Evolutionary conservation across 2,113 vertebrate genomes (phyloP), one percentile per base, ranked within the genome.

Genomic region (Prionailurus viverrinus): DNA sequence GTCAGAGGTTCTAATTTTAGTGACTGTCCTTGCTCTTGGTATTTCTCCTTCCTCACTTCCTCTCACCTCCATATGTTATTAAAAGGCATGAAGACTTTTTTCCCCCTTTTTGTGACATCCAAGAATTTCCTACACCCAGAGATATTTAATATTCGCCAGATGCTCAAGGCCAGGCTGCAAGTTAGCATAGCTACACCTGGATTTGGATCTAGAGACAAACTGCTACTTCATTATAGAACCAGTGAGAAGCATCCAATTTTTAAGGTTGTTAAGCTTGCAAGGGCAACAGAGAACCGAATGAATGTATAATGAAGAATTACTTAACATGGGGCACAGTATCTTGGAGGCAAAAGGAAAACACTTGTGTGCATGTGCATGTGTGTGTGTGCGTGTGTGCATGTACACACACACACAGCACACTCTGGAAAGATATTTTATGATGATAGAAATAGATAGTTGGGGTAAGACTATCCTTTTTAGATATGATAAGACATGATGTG

Each of bases 151-250:
- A 98, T 97, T 98, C 97, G 93, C 86, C 95, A 48, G 79, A 86
- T 78, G 96, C 93, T 97, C 97, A 95, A 98, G 98, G 98, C 97
- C 97, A 98, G 97, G 39, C 87, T 2, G 96, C 97, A 98, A 95
- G 85, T 98, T 98, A 98, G 97, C 97, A 97, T 87, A 91, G 90
- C 96, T 98, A 95, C 87, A 98, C 98, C 98, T 98, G 96, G 96
- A 98, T 98, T 97, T 97, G 92, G 96, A 97, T 96, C 97, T 97
- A 58, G 79, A 98, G 97, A 98, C 98, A 99, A 98, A 99, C 94
- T 98, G 97, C 96, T 97, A 92, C 98, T 98, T 99, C 98, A 98
- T 99, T 98, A 98, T 1, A 94, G 97, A 94, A 98, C 94, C 98
- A 74, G 95, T 98, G 89, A 94, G 96, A 98, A 98, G 98, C 98